Base-by-base conservation (phyloP, 2,888 invertebrate species). In the Drosophila incognita region DNA sequence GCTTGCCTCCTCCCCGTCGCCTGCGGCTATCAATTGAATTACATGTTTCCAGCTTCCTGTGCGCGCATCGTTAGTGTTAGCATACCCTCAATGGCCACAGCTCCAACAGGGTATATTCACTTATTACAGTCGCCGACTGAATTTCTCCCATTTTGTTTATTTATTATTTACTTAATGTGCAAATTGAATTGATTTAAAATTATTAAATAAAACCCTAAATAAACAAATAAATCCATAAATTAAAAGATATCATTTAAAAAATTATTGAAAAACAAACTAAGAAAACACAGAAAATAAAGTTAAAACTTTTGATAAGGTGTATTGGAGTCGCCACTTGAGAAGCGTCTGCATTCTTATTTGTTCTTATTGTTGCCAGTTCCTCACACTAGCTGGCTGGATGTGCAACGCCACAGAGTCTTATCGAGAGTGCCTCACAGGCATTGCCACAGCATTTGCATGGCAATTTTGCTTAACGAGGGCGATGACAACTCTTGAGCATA, bases 11-110 rank as follows among this genome's bases (percentile, higher is more conserved):
- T 66, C 59, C 42, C 38, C 61, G 61, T 54, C 62, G 74, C 78
- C 74, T 54, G 63, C 73, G 82, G 74, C 87, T 84, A 85, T 84
- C 84, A 85, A 85, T 85, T 85, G 84, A 84, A 85, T 85, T 85
- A 85, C 87, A 84, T 84, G 85, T 82, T 84, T 68, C 75, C 63
- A 72, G 75, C 69, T 85, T 87, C 81, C 84, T 84, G 84, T 81
- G 78, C 72, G 76, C 74, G 79, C 84, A 85, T 84, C 85, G 83
- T 85, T 84, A 84, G 85, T 66, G 60, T 36, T 60, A 40, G 38
- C 36, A 75, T 71, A 69, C 65, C 64, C 75, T 68, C 2, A 21
- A 13, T 49, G 21, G 10, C 29, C 5, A 10, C 2, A 13, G 5
- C 31, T 5, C 2, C 0, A 38, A 42, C 15, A 48, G 65, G 59